Percentiles rank a stretch among this genome's conserved stretches.
phyloP scores from a whole-genome alignment of 2,888 invertebrate species.

The Ophonus ardosiacus region DNA sequence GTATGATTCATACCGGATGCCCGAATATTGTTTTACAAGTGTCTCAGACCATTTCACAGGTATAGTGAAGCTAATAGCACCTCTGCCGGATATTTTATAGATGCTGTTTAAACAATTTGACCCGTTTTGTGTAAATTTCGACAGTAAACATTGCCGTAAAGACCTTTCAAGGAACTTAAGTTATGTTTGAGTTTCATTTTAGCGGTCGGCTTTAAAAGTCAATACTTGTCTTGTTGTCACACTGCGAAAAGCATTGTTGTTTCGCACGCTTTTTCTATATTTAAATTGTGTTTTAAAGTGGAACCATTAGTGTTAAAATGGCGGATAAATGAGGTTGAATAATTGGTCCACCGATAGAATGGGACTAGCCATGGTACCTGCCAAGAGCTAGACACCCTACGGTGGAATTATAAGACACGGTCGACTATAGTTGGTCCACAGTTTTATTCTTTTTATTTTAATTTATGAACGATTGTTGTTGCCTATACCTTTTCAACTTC shows the following conservation, averaged over 20 bases:
- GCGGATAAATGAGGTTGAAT: not conserved
- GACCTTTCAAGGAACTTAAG: conserved; percentile 58
- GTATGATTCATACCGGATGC: conserved; percentile 43
- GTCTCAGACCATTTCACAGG: conserved; percentile 40
- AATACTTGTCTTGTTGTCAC: conserved; percentile 19
- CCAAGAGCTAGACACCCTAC: not conserved
- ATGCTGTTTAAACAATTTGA: conserved; percentile 54
- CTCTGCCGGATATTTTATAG: conserved; percentile 45
- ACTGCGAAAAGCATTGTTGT: not conserved
- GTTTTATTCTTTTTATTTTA: too few species aligned
- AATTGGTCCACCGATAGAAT: not conserved
- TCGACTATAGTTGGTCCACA: too few species aligned
- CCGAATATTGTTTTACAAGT: conserved; percentile 46
- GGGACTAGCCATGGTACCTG: not conserved
- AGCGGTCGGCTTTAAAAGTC: conserved; percentile 50
- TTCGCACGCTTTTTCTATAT: not conserved
- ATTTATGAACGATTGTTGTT: too few species aligned
- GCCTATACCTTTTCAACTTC: too few species aligned
- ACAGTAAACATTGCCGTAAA: conserved; percentile 52
- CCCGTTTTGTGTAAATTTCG: conserved; percentile 58
- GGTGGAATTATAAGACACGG: not conserved
- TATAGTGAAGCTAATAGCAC: conserved; percentile 33
- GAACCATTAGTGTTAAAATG: not conserved
- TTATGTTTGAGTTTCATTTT: conserved; percentile 57
- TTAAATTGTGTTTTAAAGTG: not conserved